Base-by-base conservation (phyloP, 1,140 invertebrate genomes). In the Cotesia vestalis region DNA sequence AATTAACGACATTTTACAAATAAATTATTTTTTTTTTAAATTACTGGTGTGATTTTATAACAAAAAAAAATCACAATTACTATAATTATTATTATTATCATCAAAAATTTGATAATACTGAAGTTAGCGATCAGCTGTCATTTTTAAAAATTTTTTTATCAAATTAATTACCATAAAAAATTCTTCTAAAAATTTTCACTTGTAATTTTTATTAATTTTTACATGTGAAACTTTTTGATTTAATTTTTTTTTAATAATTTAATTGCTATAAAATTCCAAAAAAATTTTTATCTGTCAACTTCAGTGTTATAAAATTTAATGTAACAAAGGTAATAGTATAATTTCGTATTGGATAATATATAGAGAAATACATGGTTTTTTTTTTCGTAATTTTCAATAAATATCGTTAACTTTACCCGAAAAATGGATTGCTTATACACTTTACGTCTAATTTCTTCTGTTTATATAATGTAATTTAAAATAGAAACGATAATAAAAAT, bases 341-440 rank as follows among this genome's bases (percentile, higher is more conserved):
- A 59, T 71, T 71, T 5, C 11, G 11, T 46, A 46, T 9, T 46
- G 6, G 40, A 9, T 46, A 62, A 35, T 66, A 71, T 71, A 71
- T 71, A 71, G 51, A 71, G 69, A 71, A 71, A 71, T 71, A 71
- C 66, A 71, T 63, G 36, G 17, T 71, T 61, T 71, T 71, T 71
- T 71, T 71, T 61, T 71, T 71, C 66, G 46, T 57, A 71, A 71
- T 66, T 52, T 71, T 62, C 69, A 71, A 64, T 71, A 71, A 71
- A 71, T 71, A 71, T 66, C 27, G 35, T 35, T 71, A 52, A 51
- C 63, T 63, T 71, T 64, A 66, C 11, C 34, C 52, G 63, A 17
- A 14, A 66, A 51, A 66, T 20, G n/a, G 9, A 52, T 52, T n/a
- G 27, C 38, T 66, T 66, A 53, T 8, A 14, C n/a, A 52, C 17